phyloP scores from a whole-genome alignment of 2,113 vertebrate genomes.

The Callocephalon fimbriatum region DNA sequence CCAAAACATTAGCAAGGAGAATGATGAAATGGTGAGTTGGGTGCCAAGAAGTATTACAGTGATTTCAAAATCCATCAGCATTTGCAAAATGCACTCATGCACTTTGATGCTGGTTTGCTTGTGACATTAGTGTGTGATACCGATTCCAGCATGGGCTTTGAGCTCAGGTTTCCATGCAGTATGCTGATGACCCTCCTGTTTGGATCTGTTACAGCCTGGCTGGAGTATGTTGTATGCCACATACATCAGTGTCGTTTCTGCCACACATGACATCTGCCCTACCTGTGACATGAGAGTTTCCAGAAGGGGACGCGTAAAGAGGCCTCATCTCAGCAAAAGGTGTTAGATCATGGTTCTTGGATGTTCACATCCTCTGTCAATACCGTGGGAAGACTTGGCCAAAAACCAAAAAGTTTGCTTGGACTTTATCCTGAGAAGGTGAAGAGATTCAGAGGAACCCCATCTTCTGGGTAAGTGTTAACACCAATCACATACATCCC shows the following conservation, averaged over 20 bases:
- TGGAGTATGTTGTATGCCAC: rapidly evolving
- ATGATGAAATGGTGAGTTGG: rapidly evolving
- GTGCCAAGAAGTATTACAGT: not conserved
- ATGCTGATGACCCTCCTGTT: not conserved
- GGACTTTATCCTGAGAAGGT: not conserved
- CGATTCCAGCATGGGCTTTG: not conserved
- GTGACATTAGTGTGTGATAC: rapidly evolving
- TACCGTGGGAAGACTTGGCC: not conserved
- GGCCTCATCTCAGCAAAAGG: not conserved
- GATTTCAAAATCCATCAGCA: not conserved
- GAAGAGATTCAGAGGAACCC: not conserved
- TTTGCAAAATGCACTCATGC: not conserved
- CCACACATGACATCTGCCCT: not conserved
- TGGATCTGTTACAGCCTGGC: not conserved
- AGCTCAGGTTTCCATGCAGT: not conserved
- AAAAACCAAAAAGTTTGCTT: not conserved
- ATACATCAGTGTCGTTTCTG: not conserved
- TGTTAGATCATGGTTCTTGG: not conserved
- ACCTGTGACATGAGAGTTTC: not conserved
- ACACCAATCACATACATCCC: no score
- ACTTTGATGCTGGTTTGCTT: not conserved
- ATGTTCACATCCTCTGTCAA: not conserved
- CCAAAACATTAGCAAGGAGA: not conserved
- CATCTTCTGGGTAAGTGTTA: not conserved
- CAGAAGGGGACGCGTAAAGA: not conserved